Base-by-base conservation (phyloP, 2,113 vertebrate species). In the Mobula hypostoma region DNA sequence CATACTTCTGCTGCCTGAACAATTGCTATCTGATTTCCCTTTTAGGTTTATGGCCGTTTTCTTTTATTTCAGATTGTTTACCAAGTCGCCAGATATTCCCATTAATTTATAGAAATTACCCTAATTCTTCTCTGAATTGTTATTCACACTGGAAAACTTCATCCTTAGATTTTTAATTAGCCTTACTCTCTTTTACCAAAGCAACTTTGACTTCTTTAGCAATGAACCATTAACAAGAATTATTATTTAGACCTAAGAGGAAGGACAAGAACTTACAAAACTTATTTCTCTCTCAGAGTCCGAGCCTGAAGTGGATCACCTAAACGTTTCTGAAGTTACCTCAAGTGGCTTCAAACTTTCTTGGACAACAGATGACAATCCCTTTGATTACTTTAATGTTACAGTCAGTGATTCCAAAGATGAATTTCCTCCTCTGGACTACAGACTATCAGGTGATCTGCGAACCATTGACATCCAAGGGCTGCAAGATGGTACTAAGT, bases 301-400 rank as follows among this genome's bases (percentile, higher is more conserved):
- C 5, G 98, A 99, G 96, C 98, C 98, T 0, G 98, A 98, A 96
- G 97, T 99, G 94, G 97, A 98, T 96, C 96, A 97, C 95, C 97
- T 99, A 94, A 95, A 97, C 94, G 97, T 98, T 95, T 98, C 98
- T 78, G 96, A 98, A 63, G 95, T 97, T 70, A 97, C 97, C 61
- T 96, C 97, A 0, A 96, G 97, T 0, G 96, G 98, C 95, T 98
- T 99, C 97, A 97, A 96, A 94, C 96, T 99, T 94, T 97, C 97
- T 94, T 99, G 99, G 99, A 97, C 95, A 83, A 98, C 99, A 3
- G 98, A 98, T 32, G 98, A 99, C 0, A 98, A 97, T 56, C 95
- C 96, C 96, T 98, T 99, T 95, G 97, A 99, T 97, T 98, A 96
- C 85, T 99, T 99, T 97, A 96, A 98, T 94, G 95, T 99, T 96